Conservation (phyloP, 2,113 vertebrate genomes). For the Columbina picui region DNA sequence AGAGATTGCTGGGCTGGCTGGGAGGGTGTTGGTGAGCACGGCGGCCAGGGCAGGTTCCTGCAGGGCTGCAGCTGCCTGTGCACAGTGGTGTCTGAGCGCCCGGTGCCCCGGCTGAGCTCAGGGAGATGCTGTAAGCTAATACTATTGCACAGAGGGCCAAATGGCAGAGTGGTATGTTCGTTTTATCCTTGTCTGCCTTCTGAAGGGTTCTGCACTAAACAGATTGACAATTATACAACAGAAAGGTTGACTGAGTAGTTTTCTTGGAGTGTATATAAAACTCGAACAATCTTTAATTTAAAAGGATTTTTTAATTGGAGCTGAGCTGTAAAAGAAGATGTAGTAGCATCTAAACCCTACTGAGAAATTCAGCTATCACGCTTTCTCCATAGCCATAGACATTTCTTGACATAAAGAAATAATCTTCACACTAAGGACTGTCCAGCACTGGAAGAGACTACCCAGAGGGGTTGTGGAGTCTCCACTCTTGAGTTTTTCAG, state of each 20-base stretch:
- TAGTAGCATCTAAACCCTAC: not conserved
- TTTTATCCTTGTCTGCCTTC: not conserved
- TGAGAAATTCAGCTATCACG: not conserved
- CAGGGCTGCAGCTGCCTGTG: not conserved
- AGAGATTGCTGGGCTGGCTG: not conserved
- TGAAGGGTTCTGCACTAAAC: not conserved
- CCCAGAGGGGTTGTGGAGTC: not conserved
- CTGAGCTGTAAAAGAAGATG: not conserved
- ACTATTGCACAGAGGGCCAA: not conserved
- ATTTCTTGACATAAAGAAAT: not conserved
- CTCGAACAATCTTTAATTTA: not conserved
- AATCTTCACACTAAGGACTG: no score
- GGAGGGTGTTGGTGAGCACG: accelerated
- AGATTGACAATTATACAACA: not conserved
- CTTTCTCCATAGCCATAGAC: not conserved
- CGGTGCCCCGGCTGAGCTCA: accelerated
- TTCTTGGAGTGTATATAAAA: not conserved
- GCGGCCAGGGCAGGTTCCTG: not conserved
- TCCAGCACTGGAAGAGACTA: not conserved
- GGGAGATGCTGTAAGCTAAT: not conserved
- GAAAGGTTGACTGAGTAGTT: not conserved
- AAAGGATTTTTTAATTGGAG: not conserved
- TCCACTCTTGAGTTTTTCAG: not conserved
- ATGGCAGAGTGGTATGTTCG: accelerated
- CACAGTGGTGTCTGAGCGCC: not conserved